Percentiles rank a stretch among this genome's conserved stretches.
These are phyloP conservation scores for Muscidifurax raptorellus DNA, from an alignment of 1,140 invertebrate species.

Conservation along the genomic window DNA sequence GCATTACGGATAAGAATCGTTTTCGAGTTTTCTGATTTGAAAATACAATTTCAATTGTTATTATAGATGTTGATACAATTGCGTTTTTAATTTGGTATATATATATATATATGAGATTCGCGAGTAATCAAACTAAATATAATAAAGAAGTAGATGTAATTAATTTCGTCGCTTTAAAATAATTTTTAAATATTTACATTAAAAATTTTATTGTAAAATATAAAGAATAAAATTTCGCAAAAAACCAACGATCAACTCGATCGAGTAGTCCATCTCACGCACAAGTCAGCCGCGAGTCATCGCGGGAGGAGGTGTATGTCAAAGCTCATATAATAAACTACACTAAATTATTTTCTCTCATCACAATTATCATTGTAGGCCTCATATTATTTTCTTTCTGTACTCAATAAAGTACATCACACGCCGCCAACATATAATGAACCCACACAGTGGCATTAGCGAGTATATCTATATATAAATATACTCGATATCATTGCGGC, in stretches of 20 bases:
- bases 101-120: no score
- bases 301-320: background rate
- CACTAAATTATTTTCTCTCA: background rate
- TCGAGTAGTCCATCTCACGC: slow-evolving; percentile 19
- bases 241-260: background rate
- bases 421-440: background rate
- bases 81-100: no score
- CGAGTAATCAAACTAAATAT: no score
- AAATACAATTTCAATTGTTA: no score
- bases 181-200: no score
- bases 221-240: no score
- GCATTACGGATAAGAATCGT: background rate
- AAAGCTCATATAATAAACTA: background rate
- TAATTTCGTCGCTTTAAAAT: no score
- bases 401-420: background rate
- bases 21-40: no score
- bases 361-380: background rate
- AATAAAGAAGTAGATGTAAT: no score
- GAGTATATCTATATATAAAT: background rate
- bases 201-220: no score
- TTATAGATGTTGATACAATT: no score
- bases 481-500: background rate
- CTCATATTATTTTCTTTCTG: background rate
- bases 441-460: background rate
- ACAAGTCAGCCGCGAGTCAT: background rate